Evolutionary conservation across 2,888 invertebrate genomes (phyloP).

Genomic region (Cataglyphis livida): DNA sequence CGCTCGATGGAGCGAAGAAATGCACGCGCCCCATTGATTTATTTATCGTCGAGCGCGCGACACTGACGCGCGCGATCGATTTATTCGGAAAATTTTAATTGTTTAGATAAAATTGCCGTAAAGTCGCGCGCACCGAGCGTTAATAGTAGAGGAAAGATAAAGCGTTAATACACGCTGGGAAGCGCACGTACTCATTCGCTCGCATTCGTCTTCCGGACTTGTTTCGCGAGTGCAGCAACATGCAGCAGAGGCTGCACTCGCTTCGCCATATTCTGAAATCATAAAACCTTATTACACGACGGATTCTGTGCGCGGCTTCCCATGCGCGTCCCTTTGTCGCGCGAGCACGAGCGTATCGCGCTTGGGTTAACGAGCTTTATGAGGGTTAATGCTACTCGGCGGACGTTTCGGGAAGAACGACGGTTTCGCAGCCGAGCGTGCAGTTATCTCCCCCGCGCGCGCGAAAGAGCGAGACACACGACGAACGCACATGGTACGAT

Average conservation of each 20-base stretch:
- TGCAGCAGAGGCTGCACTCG: conserved; percentile 14
- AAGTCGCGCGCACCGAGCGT: conserved; percentile 1
- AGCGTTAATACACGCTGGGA: not conserved
- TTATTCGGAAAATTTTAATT: conserved; percentile 72
- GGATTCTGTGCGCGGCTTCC: conserved; percentile 42
- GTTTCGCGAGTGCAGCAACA: conserved; percentile 28
- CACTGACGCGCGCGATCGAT: conserved; percentile 54
- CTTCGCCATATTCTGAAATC: conserved; percentile 40
- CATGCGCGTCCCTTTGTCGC: conserved; percentile 36
- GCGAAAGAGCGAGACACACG: not conserved
- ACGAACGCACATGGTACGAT: conserved; percentile 4
- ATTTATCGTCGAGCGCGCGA: conserved; percentile 73
- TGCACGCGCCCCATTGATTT: conserved; percentile 77
- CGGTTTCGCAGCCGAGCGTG: conserved; percentile 1
- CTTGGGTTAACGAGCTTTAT: conserved; percentile 45
- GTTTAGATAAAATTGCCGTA: conserved; percentile 57
- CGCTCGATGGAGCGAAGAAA: conserved; percentile 77
- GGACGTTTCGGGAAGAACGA: conserved; percentile 28
- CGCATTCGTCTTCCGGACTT: conserved; percentile 43
- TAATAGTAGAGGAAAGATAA: not conserved
- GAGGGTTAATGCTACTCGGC: conserved; percentile 40
- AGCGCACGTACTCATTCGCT: not conserved
- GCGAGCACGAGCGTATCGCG: conserved; percentile 9
- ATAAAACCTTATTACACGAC: conserved; percentile 61
- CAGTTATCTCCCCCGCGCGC: conserved; percentile 12